Evolutionary conservation across 1,140 invertebrate genomes (phyloP), one percentile per base, ranked within the genome.

Genomic region (Drosophila equinoxialis): DNA sequence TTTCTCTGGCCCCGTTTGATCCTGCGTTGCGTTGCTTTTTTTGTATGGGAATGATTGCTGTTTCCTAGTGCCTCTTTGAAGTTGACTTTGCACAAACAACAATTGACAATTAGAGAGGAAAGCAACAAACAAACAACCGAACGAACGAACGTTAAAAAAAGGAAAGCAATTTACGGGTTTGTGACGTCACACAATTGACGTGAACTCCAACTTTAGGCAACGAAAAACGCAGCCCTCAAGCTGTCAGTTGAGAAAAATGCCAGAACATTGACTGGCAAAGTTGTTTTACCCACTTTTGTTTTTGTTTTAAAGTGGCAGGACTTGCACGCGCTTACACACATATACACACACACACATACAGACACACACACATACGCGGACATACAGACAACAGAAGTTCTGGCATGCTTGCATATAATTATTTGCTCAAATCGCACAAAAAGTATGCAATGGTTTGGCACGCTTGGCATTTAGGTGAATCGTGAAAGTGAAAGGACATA

Each of bases 361-460:
- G 13, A 51, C 20, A 48, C 23, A 11, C 6, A 5, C 5, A 20
- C n/a, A 5, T 26, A 30, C 30, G 30, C 30, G 5, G 2, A 55
- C n/a, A 65, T 7, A 20, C 20, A 60, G 41, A 39, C 42, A 17
- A 42, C 17, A 61, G n/a, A 37, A 65, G 7, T 17, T 59, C 39
- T 14, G 39, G 51, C 54, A 61, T 70, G 69, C 68, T 65, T 71
- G 75, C 71, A 80, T 76, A 71, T 76, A 83, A 83, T 79, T 83
- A 83, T 83, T 83, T 82, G 73, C 81, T 83, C 61, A 83, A 79
- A 79, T 77, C 81, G 77, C 66, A 69, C 72, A 71, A 79, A 79
- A 83, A 83, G 71, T 83, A 83, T 79, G 70, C 75, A 65, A 54
- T 51, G 66, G 20, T 69, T 63, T 68, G 55, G 51, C 58, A 68